These are phyloP conservation scores for Umimayanthus kanabou DNA, from an alignment of 92 coral and sea anemone species.

Conservation along the genomic window DNA sequence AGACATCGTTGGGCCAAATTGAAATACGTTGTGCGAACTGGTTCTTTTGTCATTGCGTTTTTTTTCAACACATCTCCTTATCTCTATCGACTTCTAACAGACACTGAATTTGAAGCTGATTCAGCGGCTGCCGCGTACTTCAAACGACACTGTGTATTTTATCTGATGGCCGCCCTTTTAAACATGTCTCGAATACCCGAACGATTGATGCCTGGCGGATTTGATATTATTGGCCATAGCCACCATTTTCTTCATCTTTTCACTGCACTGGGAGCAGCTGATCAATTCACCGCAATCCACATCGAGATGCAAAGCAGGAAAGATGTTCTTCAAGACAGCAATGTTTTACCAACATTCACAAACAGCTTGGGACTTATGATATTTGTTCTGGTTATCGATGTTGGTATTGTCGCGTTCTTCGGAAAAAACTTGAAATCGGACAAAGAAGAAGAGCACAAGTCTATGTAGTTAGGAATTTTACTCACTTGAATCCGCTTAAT, in stretches of 20 bases:
- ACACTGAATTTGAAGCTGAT: constrained; percentile 52
- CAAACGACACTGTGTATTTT: constrained; percentile 79
- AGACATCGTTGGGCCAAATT: constrained; percentile 89
- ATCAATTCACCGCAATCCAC: constrained; percentile 85
- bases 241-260: constrained; percentile 95
- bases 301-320: constrained; percentile 81
- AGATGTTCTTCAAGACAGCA: constrained; percentile 51
- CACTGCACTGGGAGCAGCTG: constrained; percentile 89
- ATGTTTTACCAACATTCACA: constrained; percentile 57
- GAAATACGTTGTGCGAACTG: constrained; percentile 89
- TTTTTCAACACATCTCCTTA: constrained; percentile 82
- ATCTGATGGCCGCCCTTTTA: constrained; percentile 84
- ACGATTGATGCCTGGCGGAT: constrained; percentile 86
- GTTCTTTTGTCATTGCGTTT: constrained; percentile 82
- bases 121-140: constrained; percentile 69
- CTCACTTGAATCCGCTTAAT: no score
- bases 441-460: constrained; percentile 85
- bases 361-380: constrained; percentile 85
- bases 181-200: constrained; percentile 91
- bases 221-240: constrained; percentile 92
- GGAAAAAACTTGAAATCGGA: constrained; percentile 80
- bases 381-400: constrained; percentile 61
- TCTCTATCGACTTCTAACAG: constrained; percentile 65
- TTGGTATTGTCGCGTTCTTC: constrained; percentile 80
- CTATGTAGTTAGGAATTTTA: constrained; percentile 5